A percentile compares a stretch with the other conserved stretches of the same genome.
Evolutionary conservation across 2,888 invertebrate genomes (phyloP).

Genomic region (Hirtodrosophila alboralis): DNA sequence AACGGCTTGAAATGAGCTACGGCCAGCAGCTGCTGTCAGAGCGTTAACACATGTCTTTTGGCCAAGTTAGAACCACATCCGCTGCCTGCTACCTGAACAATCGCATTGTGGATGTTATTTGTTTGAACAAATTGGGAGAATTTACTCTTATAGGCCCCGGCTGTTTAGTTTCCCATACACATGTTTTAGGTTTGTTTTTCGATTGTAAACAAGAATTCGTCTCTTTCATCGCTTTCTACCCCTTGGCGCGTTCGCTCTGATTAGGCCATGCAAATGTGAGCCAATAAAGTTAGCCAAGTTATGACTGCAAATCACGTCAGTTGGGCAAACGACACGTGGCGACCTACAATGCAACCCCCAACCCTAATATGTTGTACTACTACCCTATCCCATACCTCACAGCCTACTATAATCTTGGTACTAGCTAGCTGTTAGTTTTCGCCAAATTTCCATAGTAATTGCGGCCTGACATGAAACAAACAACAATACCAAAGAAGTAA

Average conservation of each 20-base stretch:
- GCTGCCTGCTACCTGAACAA: constrained; percentile 40
- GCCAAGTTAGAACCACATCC: constrained; percentile 13
- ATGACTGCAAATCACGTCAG: constrained; percentile 73
- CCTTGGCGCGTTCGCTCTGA: constrained; percentile 33
- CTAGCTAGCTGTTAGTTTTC: constrained; percentile 17
- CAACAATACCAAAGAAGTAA: constrained; percentile 30
- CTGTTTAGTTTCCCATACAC: constrained; percentile 39
- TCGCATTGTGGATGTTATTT: constrained; percentile 37
- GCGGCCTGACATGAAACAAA: constrained; percentile 67
- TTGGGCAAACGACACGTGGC: constrained; percentile 55
- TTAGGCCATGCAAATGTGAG: constrained; percentile 61
- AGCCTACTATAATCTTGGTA: background rate
- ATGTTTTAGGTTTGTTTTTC: constrained; percentile 67
- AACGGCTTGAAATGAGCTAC: constrained; percentile 22
- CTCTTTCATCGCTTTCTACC: background rate
- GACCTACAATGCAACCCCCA: constrained; percentile 53
- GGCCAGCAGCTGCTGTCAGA: constrained; percentile 41
- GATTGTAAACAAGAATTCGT: constrained; percentile 64
- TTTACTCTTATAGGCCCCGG: constrained; percentile 3
- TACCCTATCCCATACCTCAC: background rate
- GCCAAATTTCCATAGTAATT: constrained; percentile 68
- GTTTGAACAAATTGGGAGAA: background rate
- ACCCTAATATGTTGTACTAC: no score
- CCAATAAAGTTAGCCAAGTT: constrained; percentile 68
- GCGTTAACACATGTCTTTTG: constrained; percentile 37